Conservation (phyloP, 2,888 invertebrate species). For the Oxystoma pomonae region DNA sequence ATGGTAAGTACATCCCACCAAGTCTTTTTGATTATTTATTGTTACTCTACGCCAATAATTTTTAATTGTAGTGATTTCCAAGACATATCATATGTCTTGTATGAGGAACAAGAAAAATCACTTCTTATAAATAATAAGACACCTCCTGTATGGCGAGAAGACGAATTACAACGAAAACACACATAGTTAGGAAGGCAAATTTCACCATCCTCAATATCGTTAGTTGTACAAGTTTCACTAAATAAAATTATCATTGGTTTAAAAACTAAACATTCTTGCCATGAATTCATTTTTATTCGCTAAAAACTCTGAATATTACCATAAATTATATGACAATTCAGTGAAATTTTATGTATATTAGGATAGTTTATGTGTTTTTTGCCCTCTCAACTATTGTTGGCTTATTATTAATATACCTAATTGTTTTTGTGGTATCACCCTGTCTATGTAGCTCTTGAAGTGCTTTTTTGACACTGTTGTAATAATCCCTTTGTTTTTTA, state of each 20-base stretch:
- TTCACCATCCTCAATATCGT: background rate
- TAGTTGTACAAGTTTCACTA: background rate
- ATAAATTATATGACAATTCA: too few species aligned
- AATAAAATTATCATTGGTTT: background rate
- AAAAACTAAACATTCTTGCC: background rate
- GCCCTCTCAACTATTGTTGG: slow-evolving; percentile 14
- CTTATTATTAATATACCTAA: slow-evolving; percentile 15
- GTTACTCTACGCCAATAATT: background rate
- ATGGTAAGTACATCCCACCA: background rate
- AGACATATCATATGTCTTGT: background rate
- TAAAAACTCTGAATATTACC: background rate
- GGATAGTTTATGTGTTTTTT: slow-evolving; percentile 37
- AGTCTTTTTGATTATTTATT: background rate
- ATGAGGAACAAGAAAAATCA: background rate
- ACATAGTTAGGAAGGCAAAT: too few species aligned
- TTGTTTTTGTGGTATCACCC: slow-evolving; percentile 14
- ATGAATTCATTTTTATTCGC: background rate
- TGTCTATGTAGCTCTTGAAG: slow-evolving; percentile 9
- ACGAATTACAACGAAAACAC: too few species aligned
- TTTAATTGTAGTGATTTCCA: background rate
- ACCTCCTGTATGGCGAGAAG: too few species aligned
- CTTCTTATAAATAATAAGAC: background rate
- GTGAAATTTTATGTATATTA: background rate
- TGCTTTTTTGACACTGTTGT: slow-evolving; percentile 3
- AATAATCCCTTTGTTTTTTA: slow-evolving; percentile 11